These are phyloP conservation scores for Caenorhabditis inopinata DNA, from an alignment of 1,140 invertebrate species.

Conservation along the genomic window DNA sequence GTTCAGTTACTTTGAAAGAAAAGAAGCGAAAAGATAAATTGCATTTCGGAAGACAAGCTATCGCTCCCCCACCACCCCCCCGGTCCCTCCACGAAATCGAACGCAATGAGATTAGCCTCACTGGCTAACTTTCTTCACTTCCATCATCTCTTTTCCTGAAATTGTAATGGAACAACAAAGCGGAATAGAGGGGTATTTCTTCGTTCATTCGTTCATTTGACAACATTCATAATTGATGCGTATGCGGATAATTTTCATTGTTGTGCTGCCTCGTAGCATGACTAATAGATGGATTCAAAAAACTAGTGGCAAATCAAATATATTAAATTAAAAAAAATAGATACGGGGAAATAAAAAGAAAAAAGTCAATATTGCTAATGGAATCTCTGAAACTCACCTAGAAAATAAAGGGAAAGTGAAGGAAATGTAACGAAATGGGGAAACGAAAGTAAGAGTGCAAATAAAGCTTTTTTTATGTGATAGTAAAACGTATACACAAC, in stretches of 20 bases:
- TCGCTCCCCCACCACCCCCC: background rate
- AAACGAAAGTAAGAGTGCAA: conserved; percentile 25
- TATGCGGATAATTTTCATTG: too few species aligned
- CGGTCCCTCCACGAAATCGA: conserved; percentile 19
- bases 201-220: too few species aligned
- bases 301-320: too few species aligned
- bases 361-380: background rate
- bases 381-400: background rate
- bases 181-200: background rate
- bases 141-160: background rate
- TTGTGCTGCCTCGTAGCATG: too few species aligned
- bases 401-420: background rate
- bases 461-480: conserved; percentile 30
- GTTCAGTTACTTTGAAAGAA: conserved; percentile 2
- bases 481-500: conserved; percentile 29
- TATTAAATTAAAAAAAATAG: too few species aligned
- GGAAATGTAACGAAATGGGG: background rate
- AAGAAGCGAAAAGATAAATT: conserved; percentile 20
- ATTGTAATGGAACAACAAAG: conserved; percentile 2
- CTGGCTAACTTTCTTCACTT: conserved; percentile 1
- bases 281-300: too few species aligned
- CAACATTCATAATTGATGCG: background rate
- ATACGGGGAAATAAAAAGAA: too few species aligned
- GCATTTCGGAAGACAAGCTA: conserved; percentile 21
- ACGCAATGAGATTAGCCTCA: conserved; percentile 9